phyloP scores from a whole-genome alignment of 2,113 vertebrate species.

The Ophthalmolycus amberensis region DNA sequence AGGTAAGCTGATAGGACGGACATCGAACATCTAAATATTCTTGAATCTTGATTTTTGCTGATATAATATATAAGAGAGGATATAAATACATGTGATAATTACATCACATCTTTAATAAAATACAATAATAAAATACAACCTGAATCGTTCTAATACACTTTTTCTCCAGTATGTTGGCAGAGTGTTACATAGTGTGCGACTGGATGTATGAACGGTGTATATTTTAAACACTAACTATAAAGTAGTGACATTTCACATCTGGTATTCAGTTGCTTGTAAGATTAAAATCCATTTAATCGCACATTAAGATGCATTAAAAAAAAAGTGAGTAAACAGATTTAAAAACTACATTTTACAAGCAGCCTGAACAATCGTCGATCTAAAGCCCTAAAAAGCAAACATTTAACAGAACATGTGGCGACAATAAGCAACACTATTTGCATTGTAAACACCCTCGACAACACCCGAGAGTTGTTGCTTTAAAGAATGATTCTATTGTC shows the following conservation, averaged over 20 bases:
- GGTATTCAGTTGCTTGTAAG: background rate
- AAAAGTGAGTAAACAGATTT: background rate
- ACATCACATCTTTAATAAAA: background rate
- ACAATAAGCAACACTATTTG: background rate
- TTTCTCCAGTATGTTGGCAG: background rate
- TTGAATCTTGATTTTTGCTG: background rate
- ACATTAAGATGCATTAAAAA: background rate
- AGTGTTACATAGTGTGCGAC: background rate
- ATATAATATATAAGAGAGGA: background rate
- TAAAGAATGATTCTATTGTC: background rate
- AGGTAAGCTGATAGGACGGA: background rate
- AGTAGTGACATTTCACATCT: background rate
- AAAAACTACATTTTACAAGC: background rate
- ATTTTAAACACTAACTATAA: background rate
- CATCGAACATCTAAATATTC: background rate
- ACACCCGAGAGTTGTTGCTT: slow-evolving; percentile 1
- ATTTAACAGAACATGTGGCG: background rate
- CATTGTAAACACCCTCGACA: background rate
- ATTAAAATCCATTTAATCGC: background rate
- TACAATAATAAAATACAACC: background rate
- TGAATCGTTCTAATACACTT: background rate
- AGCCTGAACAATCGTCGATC: background rate
- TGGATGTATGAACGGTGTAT: background rate
- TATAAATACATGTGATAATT: background rate
- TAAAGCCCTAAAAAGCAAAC: background rate